Evolutionary conservation across 2,888 invertebrate genomes (phyloP).

Genomic region (Fissipunctia ypsillon): DNA sequence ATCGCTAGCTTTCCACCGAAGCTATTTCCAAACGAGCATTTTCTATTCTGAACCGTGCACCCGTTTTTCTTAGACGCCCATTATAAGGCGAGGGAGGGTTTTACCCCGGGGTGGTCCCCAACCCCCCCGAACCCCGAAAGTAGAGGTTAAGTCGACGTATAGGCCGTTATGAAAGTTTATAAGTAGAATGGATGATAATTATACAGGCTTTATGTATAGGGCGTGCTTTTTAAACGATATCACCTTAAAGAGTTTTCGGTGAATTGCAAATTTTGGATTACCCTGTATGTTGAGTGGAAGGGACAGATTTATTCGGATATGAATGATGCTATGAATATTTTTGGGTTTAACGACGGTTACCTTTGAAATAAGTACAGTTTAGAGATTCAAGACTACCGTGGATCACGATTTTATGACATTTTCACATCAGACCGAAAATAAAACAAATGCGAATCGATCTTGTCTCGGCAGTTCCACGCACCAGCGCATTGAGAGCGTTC

Average conservation of each 20-base stretch:
- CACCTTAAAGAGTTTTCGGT: constrained; percentile 81
- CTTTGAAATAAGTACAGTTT: constrained; percentile 29
- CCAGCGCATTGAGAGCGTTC: constrained; percentile 1
- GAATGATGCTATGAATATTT: constrained; percentile 62
- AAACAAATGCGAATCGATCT: constrained; percentile 10
- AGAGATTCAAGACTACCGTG: background rate
- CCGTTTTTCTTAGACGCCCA: constrained; percentile 90
- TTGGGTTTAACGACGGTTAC: constrained; percentile 32
- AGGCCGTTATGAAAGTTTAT: constrained; percentile 91
- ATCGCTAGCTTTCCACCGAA: constrained; percentile 90
- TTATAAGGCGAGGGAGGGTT: constrained; percentile 85
- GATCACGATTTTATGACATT: constrained; percentile 13
- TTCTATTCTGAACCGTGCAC: constrained; percentile 90
- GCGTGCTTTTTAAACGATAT: constrained; percentile 87
- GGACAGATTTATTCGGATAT: constrained; percentile 60
- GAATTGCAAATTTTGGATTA: constrained; percentile 77
- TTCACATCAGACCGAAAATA: background rate
- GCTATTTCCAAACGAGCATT: constrained; percentile 90
- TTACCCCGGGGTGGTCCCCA: constrained; percentile 69
- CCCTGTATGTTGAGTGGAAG: constrained; percentile 51
- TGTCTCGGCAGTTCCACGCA: background rate
- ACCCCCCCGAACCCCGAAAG: constrained; percentile 80
- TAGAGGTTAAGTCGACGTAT: constrained; percentile 90
- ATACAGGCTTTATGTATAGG: constrained; percentile 86
- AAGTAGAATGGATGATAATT: constrained; percentile 91